Evolutionary conservation across 2,888 invertebrate species (phyloP), one percentile per base, ranked within the genome.

Genomic region (Esperia sulphurella): DNA sequence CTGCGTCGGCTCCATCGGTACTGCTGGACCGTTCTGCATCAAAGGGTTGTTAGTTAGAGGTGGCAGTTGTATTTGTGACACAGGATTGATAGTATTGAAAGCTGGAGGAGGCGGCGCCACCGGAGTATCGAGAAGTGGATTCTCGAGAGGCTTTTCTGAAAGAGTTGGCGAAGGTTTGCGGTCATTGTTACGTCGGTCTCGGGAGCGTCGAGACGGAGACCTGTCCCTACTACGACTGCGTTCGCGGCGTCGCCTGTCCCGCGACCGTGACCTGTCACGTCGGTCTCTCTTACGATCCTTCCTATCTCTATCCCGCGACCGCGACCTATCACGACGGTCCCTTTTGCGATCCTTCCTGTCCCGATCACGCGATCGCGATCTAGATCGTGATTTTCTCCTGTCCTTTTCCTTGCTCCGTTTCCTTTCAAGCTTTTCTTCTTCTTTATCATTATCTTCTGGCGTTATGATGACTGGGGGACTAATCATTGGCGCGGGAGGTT

Each of bases 271-370:
- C n/a, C 84, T 74, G 8, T 82, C 64, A 29, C 92, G 92, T 21
- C 93, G 79, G 58, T 92, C 91, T 41, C 93, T 89, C 50, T 93
- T 91, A 37, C 93, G 91, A 46, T 92, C 87, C 59, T 75, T 91
- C 29, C 91, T 90, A 13, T 90, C 85, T 13, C 93, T 83, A 1
- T 93, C 95, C 52, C 91, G 79, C 28, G 92, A 92, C 7, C 91
- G 82, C 2, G 91, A 90, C 21, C 90, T 68, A 29, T 91, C 91
- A 6, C 91, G 77, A 1, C 90, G 83, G 43, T 89, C 88, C 38
- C 91, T 71, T 45, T 88, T 87, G 30, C 88, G 73, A 3, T 88
- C 88, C 55, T 87, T 86, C 46, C 82, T 68, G 6, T 84, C 85
- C 43, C 88, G 63, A 13, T 81, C 81, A 0, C 82, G 68, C 1